Base-by-base conservation (phyloP, 2,888 invertebrate genomes). In the Aethes cnicana region DNA sequence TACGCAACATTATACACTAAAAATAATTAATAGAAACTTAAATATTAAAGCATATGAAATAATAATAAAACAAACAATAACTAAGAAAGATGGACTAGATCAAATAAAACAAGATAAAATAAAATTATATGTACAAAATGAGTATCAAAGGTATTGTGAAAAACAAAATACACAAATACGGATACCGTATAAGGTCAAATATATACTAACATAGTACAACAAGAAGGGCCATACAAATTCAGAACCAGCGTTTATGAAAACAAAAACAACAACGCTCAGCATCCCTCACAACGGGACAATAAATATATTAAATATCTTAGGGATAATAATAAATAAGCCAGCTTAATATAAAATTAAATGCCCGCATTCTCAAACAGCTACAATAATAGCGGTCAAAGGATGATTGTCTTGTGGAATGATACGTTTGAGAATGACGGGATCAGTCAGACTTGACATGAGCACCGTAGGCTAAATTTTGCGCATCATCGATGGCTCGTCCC, bases 401-500 rank as follows among this genome's bases (percentile, higher is more conserved):
- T 57, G 47, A 55, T 55, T n/a, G 54, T 76, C 73, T 68, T 74
- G 71, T 8, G 62, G 47, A 25, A 65, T 25, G 26, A 32, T 35
- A 23, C 14, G 32, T 20, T 36, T 32, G 14, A 28, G 32, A 20
- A 42, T 12, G 43, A 66, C 17, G 18, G 36, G 32, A 44, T 69
- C 75, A 81, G 62, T 88, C 88, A 23, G 82, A 72, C 63, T 89
- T 89, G 49, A 75, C 69, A 47, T 93, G 92, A 28, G 90, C 91
- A 11, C 90, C 84, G 66, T 93, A 93, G 12, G 93, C 92, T 57
- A 92, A 70, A 64, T 92, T 90, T 61, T 92, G 91, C n/a, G 87
- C 82, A 25, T 87, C 89, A 37, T 88, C 84, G 26, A 83, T 82
- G 8, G 89, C 75, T 55, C 90, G 71, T 54, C 94, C 95, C 95